phyloP scores from a whole-genome alignment of 1,140 invertebrate genomes.

The Camponotus floridanus region DNA sequence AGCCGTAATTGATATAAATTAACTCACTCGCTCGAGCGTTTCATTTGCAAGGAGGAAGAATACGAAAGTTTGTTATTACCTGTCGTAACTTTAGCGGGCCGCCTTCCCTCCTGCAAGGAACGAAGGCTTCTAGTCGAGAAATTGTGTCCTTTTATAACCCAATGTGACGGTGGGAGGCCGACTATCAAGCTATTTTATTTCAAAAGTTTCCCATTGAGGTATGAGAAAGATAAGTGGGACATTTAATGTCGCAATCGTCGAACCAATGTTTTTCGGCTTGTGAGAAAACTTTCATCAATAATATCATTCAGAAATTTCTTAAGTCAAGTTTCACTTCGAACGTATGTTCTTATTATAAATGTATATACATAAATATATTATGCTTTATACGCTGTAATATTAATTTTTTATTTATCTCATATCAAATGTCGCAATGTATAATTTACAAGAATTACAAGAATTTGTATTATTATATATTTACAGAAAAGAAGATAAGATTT shows the following conservation, averaged over 20 bases:
- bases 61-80: constrained; percentile 72
- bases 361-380: neutral
- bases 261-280: constrained; percentile 29
- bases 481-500: neutral
- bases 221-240: constrained; percentile 56
- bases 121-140: constrained; percentile 35
- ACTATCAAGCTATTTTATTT: constrained; percentile 63
- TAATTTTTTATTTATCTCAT: neutral
- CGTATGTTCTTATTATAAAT: neutral
- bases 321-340: neutral
- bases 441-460: neutral
- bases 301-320: constrained; percentile 34
- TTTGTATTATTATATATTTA: neutral
- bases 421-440: neutral
- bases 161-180: constrained; percentile 48
- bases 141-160: constrained; percentile 57
- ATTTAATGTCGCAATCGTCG: constrained; percentile 50
- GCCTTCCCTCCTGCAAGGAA: neutral
- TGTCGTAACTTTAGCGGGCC: constrained; percentile 60
- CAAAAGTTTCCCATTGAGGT: constrained; percentile 55
- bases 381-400: neutral
- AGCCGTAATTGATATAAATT: constrained; percentile 74
- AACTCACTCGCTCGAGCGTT: constrained; percentile 57
- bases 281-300: constrained; percentile 45
- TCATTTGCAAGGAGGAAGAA: constrained; percentile 65